phyloP scores from a whole-genome alignment of 1,140 invertebrate genomes.

The Steinernema khuongi region DNA sequence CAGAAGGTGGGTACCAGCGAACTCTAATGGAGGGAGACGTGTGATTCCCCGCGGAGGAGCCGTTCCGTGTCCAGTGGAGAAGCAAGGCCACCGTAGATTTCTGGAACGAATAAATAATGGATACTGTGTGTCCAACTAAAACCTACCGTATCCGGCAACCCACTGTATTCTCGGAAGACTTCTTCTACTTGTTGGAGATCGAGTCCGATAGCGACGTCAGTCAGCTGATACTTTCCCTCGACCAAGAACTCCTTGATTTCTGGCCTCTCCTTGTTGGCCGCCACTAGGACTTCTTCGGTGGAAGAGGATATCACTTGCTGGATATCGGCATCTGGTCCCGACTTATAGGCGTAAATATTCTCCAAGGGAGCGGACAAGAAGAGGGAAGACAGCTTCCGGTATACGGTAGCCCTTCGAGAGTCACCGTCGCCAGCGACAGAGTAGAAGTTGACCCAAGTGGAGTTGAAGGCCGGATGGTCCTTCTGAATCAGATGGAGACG shows the following conservation, averaged over 20 bases:
- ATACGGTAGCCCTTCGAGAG: background rate
- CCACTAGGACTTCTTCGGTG: background rate
- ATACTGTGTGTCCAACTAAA: background rate
- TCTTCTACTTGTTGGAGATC: background rate
- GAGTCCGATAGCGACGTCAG: background rate
- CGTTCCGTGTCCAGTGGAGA: background rate
- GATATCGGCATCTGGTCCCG: background rate
- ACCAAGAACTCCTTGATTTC: background rate
- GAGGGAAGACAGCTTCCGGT: background rate
- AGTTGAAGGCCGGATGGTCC: conserved; percentile 35
- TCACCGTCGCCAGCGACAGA: conserved; percentile 29
- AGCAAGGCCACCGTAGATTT: background rate
- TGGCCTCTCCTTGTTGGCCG: background rate
- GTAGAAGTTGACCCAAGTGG: conserved; percentile 49
- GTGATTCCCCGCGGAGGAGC: background rate
- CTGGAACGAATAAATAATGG: background rate
- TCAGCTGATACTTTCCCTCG: background rate
- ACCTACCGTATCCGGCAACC: background rate
- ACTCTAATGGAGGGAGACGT: background rate
- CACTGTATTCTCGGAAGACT: background rate
- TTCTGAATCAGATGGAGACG: conserved; percentile 4
- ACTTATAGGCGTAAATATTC: background rate
- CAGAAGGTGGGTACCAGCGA: background rate
- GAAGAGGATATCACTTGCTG: background rate
- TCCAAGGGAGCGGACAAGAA: background rate